Evolutionary conservation across 2,888 invertebrate genomes (phyloP), one percentile per base, ranked within the genome.

Genomic region (Cephus pulcher): DNA sequence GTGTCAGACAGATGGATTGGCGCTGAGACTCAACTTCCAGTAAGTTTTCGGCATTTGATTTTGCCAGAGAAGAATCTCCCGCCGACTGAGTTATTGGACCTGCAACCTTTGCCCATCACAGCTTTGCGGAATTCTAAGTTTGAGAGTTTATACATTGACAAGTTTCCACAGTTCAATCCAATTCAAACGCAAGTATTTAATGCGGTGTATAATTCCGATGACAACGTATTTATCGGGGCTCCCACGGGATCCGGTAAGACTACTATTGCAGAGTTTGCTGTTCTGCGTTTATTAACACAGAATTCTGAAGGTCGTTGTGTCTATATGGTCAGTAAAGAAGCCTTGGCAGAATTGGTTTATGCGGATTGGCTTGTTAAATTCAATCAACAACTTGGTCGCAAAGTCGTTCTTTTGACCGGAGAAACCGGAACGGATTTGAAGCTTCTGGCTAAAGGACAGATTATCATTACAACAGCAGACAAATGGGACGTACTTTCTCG

Each of bases 131-230:
- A 98, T 92, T 93, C 95, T 0, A 95, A 95, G 80, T 99, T 96
- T 88, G 98, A 99, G 89, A 93, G 94, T 12, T 93, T 99, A 70
- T 99, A 99, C 89, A 93, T 93, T 1, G 96, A 97, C 12, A 95
- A 95, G 79, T 97, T 98, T 90, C 96, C 96, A 2, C 98, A 98
- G 91, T 99, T 99, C 92, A 99, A 99, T 92, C 98, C 99, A 0
- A 99, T 99, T 80, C 99, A 99, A 92, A 99, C 99, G 0, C 95
- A 97, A 93, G 99, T 99, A 11, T 99, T 99, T 93, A 99, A 99
- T 91, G 97, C 99, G 0, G 97, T 99, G 0, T 99, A 99, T 93
- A 99, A 99, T 91, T 97, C 97, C 2, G 99, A 99, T 90, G 99
- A 99, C 90, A 99, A 99, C 92, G 97, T 99, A 12, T 98, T 99